Percentiles rank a stretch among this genome's conserved stretches.
These are phyloP conservation scores for Plotosus lineatus DNA, from an alignment of 2,113 vertebrate genomes.

Conservation along the genomic window DNA sequence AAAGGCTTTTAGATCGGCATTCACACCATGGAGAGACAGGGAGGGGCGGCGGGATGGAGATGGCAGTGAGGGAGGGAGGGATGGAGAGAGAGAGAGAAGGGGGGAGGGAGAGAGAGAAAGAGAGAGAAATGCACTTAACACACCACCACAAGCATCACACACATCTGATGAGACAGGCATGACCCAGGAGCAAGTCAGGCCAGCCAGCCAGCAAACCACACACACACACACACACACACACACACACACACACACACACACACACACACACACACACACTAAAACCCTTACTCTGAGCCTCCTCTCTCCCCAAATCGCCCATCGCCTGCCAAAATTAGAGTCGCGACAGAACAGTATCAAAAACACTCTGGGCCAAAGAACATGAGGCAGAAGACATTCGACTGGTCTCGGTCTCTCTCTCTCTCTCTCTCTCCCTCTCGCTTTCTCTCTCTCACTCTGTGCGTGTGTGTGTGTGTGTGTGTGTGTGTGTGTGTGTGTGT, in stretches of 20 bases:
- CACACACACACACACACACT: slow-evolving; percentile 69
- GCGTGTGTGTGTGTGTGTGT: slow-evolving; percentile 4
- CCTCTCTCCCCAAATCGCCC: slow-evolving; percentile 51
- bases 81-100: background rate
- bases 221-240: slow-evolving; percentile 48
- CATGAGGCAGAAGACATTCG: slow-evolving; percentile 4
- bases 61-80: background rate
- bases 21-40: slow-evolving; percentile 43
- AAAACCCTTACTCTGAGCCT: slow-evolving; percentile 64
- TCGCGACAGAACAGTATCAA: slow-evolving; percentile 19
- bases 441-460: too few species aligned
- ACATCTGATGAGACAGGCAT: slow-evolving; percentile 83
- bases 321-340: slow-evolving; percentile 66
- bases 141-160: slow-evolving; percentile 85
- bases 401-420: too few species aligned
- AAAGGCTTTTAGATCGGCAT: slow-evolving; percentile 66
- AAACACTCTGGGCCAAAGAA: slow-evolving; percentile 20
- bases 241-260: slow-evolving; percentile 44
- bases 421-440: too few species aligned
- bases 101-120: background rate
- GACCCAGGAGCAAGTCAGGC: slow-evolving; percentile 39
- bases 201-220: slow-evolving; percentile 11
- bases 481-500: slow-evolving; percentile 9
- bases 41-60: background rate
- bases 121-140: slow-evolving; percentile 81